Conservation (phyloP, 1,140 invertebrate genomes). For the Lineus longissimus region DNA sequence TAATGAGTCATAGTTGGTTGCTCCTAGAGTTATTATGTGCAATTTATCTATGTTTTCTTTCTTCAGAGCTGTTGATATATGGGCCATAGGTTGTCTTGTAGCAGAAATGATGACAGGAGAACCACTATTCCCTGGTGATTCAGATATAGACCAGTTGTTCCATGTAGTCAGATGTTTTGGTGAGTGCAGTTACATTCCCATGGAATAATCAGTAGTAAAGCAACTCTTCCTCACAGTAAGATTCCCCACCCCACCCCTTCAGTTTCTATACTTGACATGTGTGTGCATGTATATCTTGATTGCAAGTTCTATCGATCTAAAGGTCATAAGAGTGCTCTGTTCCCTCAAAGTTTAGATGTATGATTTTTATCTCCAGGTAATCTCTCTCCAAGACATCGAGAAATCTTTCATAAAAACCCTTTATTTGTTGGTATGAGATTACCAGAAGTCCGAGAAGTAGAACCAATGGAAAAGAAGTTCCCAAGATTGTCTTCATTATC, state of each 20-base stretch:
- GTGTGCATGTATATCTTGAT: no score
- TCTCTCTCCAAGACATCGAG: slow-evolving; percentile 60
- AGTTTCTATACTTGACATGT: neutral
- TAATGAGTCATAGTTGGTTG: no score
- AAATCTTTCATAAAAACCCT: slow-evolving; percentile 61
- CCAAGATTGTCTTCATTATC: slow-evolving; percentile 57
- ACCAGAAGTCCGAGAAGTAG: slow-evolving; percentile 45
- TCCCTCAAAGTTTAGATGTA: no score
- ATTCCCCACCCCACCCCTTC: neutral
- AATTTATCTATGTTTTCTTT: neutral
- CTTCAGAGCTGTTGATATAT: slow-evolving; percentile 53
- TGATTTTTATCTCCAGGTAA: slow-evolving; percentile 42
- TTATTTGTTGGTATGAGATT: slow-evolving; percentile 56
- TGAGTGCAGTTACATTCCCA: slow-evolving; percentile 23
- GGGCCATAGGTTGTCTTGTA: slow-evolving; percentile 53
- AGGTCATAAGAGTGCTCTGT: no score
- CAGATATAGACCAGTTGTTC: slow-evolving; percentile 55
- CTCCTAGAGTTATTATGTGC: no score
- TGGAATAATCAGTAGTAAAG: neutral
- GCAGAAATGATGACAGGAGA: slow-evolving; percentile 53
- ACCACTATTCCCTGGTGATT: slow-evolving; percentile 54
- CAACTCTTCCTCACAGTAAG: neutral
- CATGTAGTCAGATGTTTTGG: slow-evolving; percentile 55
- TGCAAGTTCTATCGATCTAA: no score
- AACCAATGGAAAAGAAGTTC: slow-evolving; percentile 57